These are phyloP conservation scores for Drosophila borealis DNA, from an alignment of 2,888 invertebrate species.

Conservation along the genomic window DNA sequence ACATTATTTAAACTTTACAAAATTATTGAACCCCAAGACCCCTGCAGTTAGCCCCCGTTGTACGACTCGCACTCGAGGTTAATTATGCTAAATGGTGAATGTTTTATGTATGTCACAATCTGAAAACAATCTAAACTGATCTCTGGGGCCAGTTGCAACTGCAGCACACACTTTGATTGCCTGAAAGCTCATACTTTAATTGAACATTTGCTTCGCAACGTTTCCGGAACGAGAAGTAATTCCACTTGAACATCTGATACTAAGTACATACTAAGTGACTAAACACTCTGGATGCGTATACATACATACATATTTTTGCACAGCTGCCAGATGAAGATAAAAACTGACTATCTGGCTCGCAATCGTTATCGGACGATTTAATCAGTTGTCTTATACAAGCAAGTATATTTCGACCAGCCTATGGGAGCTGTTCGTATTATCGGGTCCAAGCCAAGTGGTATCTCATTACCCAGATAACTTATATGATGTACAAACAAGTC, in stretches of 20 bases:
- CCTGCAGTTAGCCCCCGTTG: slow-evolving; percentile 20
- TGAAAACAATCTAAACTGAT: slow-evolving; percentile 5
- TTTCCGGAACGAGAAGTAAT: slow-evolving; percentile 27
- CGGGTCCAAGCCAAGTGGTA: slow-evolving; percentile 6
- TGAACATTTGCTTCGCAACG: slow-evolving; percentile 9
- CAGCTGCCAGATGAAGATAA: slow-evolving; percentile 43
- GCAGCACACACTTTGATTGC: slow-evolving; percentile 2
- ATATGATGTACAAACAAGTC: slow-evolving; percentile 9
- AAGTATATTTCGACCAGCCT: neutral
- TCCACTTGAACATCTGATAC: slow-evolving; percentile 36
- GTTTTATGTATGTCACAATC: slow-evolving; percentile 19
- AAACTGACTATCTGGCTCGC: slow-evolving; percentile 16
- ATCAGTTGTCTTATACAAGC: slow-evolving; percentile 36
- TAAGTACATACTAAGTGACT: slow-evolving; percentile 5
- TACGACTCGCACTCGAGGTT: slow-evolving; percentile 46
- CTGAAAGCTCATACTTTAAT: neutral
- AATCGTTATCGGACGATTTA: slow-evolving; percentile 24
- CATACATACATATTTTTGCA: slow-evolving; percentile 14
- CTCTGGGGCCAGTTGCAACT: slow-evolving; percentile 1
- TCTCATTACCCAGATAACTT: slow-evolving; percentile 8
- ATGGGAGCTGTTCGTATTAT: slow-evolving; percentile 2
- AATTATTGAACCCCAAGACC: slow-evolving; percentile 45
- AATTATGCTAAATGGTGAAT: slow-evolving; percentile 67
- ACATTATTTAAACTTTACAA: slow-evolving; percentile 35
- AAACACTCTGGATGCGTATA: neutral